These are phyloP conservation scores for Cryptotis parvus DNA, from an alignment of 2,113 vertebrate species.

Conservation along the genomic window DNA sequence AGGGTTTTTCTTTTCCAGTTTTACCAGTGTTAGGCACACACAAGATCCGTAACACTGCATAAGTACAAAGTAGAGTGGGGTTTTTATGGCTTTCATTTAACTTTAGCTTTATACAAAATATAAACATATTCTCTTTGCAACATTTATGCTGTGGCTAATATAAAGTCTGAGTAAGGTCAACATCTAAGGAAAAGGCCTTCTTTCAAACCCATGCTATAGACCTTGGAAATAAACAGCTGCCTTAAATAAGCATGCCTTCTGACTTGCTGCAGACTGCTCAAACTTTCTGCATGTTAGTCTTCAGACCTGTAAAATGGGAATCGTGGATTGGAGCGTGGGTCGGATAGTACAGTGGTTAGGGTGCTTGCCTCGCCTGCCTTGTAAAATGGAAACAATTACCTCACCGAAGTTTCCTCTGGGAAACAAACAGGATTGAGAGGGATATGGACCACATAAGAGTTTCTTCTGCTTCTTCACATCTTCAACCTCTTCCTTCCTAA, in stretches of 20 bases:
- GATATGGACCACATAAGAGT: not conserved
- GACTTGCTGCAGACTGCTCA: not conserved
- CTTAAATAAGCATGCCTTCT: too few relatives aligned
- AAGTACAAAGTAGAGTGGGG: too few relatives aligned
- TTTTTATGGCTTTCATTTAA: too few relatives aligned
- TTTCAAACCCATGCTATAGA: not conserved
- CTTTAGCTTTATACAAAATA: not conserved
- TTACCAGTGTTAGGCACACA: not conserved
- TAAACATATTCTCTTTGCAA: not conserved
- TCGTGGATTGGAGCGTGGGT: too few relatives aligned
- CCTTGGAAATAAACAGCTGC: not conserved
- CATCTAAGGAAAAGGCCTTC: not conserved
- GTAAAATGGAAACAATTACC: not conserved
- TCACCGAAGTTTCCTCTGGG: not conserved
- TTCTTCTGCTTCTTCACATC: not conserved
- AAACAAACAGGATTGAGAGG: not conserved
- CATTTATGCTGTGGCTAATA: not conserved
- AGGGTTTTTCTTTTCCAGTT: not conserved
- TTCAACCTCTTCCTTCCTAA: not conserved
- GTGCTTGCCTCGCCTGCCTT: too few relatives aligned
- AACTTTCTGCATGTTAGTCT: not conserved
- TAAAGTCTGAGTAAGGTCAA: not conserved
- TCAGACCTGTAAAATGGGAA: not conserved
- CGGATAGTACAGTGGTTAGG: too few relatives aligned
- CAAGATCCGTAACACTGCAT: not conserved